Percentiles rank a stretch among this genome's conserved stretches.
Conservation (phyloP, 2,888 invertebrate genomes). For the Hyposoter dolosus region DNA sequence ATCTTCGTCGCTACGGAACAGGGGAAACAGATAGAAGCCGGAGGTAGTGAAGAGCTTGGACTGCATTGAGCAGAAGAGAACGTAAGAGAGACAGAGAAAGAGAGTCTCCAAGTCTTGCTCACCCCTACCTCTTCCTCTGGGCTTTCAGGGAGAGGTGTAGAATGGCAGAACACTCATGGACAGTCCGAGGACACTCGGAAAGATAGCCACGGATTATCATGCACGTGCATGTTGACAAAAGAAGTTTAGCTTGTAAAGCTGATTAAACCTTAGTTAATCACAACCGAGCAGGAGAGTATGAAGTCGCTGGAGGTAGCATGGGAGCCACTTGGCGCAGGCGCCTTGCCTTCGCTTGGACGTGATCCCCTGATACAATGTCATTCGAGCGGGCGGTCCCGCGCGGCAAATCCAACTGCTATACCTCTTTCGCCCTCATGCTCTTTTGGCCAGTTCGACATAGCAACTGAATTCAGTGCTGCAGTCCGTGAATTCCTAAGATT, state of each 20-base stretch:
- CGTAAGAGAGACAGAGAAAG: not conserved
- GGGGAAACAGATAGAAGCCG: slow-evolving; percentile 58
- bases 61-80: slow-evolving; percentile 11
- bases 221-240: slow-evolving; percentile 83
- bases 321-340: slow-evolving; percentile 1
- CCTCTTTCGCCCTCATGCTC: slow-evolving; percentile 68
- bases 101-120: not conserved
- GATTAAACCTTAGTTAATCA: slow-evolving; percentile 84
- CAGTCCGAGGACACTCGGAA: slow-evolving; percentile 68
- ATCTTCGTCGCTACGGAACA: slow-evolving; percentile 47
- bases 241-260: slow-evolving; percentile 84
- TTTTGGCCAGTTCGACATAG: slow-evolving; percentile 78
- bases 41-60: slow-evolving; percentile 52
- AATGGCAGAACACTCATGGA: slow-evolving; percentile 41
- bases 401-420: slow-evolving; percentile 74
- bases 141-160: not conserved
- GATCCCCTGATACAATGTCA: slow-evolving; percentile 72
- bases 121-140: not conserved
- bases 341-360: slow-evolving; percentile 55
- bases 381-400: slow-evolving; percentile 82
- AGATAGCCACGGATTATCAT: slow-evolving; percentile 83
- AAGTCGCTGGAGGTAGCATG: slow-evolving; percentile 33
- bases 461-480: slow-evolving; percentile 83
- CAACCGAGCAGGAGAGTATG: slow-evolving; percentile 79
- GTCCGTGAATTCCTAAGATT: slow-evolving; percentile 82